Conservation (phyloP, 2,113 vertebrate species). For the Pyxicephalus adspersus region DNA sequence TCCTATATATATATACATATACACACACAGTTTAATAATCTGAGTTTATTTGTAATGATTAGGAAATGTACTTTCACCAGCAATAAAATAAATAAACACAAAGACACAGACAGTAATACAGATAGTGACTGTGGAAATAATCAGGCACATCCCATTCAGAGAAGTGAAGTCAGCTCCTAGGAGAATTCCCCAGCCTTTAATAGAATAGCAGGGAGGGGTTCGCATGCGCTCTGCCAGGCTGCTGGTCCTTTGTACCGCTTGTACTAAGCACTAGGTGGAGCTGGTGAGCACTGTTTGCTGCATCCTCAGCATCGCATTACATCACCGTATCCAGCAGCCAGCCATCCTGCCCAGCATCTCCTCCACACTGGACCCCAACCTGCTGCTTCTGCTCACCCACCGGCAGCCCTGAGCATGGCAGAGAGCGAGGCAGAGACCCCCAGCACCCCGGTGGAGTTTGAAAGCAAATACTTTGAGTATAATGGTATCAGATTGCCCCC, state of each 20-base stretch:
- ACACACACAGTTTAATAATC: no score
- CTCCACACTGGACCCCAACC: slow-evolving; percentile 26
- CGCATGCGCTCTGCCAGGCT: slow-evolving; percentile 8
- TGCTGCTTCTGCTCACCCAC: slow-evolving; percentile 23
- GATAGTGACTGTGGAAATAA: background rate
- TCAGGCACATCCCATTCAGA: slow-evolving; percentile 12
- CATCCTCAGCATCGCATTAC: slow-evolving; percentile 68
- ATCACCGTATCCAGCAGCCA: slow-evolving; percentile 76
- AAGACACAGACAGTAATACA: no score
- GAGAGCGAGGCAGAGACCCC: slow-evolving; percentile 96
- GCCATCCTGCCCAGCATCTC: slow-evolving; percentile 21
- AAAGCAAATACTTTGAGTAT: slow-evolving; percentile 98
- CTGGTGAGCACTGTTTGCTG: background rate
- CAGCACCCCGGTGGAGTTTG: slow-evolving; percentile 94
- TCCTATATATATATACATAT: no score
- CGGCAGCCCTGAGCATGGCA: slow-evolving; percentile 79
- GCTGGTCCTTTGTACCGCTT: background rate
- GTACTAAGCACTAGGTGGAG: background rate
- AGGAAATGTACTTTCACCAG: no score
- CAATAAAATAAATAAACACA: no score
- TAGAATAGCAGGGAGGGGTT: slow-evolving; percentile 10
- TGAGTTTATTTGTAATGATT: no score
- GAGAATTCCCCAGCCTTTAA: background rate
- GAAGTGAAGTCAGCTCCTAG: background rate
- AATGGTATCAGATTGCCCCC: slow-evolving; percentile 94